These are phyloP conservation scores for Nowickia ferox DNA, from an alignment of 2,888 invertebrate species.

Conservation along the genomic window DNA sequence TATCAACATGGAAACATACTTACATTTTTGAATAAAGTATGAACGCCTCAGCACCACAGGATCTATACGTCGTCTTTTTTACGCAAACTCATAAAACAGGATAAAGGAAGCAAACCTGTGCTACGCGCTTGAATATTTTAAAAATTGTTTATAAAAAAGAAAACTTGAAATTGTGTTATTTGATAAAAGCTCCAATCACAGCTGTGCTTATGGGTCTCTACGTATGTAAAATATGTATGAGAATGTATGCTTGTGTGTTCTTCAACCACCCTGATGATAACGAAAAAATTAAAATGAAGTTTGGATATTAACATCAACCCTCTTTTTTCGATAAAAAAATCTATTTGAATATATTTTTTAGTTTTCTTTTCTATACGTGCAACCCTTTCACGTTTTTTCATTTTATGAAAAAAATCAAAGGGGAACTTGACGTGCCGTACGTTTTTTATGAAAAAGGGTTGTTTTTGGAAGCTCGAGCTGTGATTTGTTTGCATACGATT, in stretches of 20 bases:
- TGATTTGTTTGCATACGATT: slow-evolving; percentile 47
- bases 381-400: slow-evolving; percentile 47
- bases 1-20: slow-evolving; percentile 62
- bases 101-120: neutral
- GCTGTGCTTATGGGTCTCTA: neutral
- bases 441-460: slow-evolving; percentile 40
- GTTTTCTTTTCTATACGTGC: slow-evolving; percentile 4
- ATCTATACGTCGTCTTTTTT: slow-evolving; percentile 17
- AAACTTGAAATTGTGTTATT: neutral
- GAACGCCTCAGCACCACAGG: slow-evolving; percentile 37
- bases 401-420: neutral
- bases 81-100: slow-evolving; percentile 59
- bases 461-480: slow-evolving; percentile 20
- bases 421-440: slow-evolving; percentile 19
- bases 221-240: slow-evolving; percentile 2
- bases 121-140: neutral
- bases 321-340: slow-evolving; percentile 2
- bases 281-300: slow-evolving; percentile 79
- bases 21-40: slow-evolving; percentile 13
- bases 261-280: slow-evolving; percentile 45
- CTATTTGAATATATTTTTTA: slow-evolving; percentile 45
- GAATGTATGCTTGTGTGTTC: neutral
- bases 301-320: slow-evolving; percentile 70
- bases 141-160: slow-evolving; percentile 10
- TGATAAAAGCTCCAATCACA: slow-evolving; percentile 58